Evolutionary conservation across 2,113 vertebrate genomes (phyloP).

Genomic region (Trichomycterus rosablanca): DNA sequence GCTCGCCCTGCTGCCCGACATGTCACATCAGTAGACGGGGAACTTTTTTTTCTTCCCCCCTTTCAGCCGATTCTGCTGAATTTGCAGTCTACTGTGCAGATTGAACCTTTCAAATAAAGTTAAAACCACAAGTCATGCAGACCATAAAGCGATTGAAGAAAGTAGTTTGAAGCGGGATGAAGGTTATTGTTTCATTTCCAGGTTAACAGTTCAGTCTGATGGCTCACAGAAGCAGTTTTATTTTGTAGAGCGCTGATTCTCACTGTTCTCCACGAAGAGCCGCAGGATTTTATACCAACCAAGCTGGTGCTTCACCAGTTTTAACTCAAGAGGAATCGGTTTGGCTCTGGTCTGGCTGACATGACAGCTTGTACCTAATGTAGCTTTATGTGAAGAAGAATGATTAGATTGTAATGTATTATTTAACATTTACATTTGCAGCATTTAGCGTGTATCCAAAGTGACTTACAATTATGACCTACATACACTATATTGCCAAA

Average conservation of each 20-base stretch:
- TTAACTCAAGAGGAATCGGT: no score
- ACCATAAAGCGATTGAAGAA: constrained; percentile 16
- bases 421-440: neutral
- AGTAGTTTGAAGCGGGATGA: constrained; percentile 10
- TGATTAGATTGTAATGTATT: neutral
- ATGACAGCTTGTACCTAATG: no score
- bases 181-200: constrained; percentile 35
- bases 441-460: no score
- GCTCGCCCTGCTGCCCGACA: constrained; percentile 47
- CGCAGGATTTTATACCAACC: no score
- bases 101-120: neutral
- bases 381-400: no score
- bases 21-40: constrained; percentile 47
- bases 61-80: constrained; percentile 8
- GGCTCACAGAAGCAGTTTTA: constrained; percentile 9
- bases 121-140: constrained; percentile 4
- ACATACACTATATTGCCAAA: no score
- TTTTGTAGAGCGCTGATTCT: constrained; percentile 7
- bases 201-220: constrained; percentile 23
- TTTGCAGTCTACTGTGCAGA: constrained; percentile 17
- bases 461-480: no score
- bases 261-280: no score
- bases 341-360: no score
- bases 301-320: no score
- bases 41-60: constrained; percentile 4